Evolutionary conservation across 2,797 vertebrate genomes (phyloP), one percentile per base, ranked within the genome.

Genomic region (Diglossa cyanea): DNA sequence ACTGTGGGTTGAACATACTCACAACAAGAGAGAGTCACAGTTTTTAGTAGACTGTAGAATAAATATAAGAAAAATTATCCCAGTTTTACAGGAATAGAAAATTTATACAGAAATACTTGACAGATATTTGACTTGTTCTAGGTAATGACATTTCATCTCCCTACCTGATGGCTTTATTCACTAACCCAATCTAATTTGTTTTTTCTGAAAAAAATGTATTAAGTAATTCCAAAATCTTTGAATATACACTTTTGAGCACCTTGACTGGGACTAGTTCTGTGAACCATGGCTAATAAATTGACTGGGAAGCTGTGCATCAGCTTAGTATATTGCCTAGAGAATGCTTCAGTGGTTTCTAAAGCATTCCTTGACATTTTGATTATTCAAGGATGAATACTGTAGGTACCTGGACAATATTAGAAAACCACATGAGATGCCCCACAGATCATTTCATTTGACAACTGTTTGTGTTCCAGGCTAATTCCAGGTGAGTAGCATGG

Each of bases 391-490:
- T 84, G 74, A 93, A 75, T 90, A 63, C 17, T 0, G 0, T 15
- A 73, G n/a, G 30, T 48, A 88, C 78, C 61, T 72, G 65, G 47
- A 57, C n/a, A 86, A 57, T 76, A 40, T 66, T 60, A 91, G 70
- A 75, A 90, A 90, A 84, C 28, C 68, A 26, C 37, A 83, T 81
- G 39, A 92, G 71, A 42, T 55, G 54, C 37, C 79, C 47, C 62
- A 75, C 33, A 63, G 70, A 92, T 93, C 7, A 94, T 84, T 95
- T 92, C 2, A n/a, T 86, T 72, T 95, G 82, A 90, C 73, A 94
- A 40, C 35, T 58, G 26, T 66, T 88, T 86, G 48, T 84, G 51
- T 95, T 96, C 31, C 79, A 55, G n/a, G 25, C 31, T 81, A 72
- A 72, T 72, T 95, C 58, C 82, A 75, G 62, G 73, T 91, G 85